These are phyloP conservation scores for Sicus ferrugineus DNA, from an alignment of 2,888 invertebrate species.

Conservation along the genomic window DNA sequence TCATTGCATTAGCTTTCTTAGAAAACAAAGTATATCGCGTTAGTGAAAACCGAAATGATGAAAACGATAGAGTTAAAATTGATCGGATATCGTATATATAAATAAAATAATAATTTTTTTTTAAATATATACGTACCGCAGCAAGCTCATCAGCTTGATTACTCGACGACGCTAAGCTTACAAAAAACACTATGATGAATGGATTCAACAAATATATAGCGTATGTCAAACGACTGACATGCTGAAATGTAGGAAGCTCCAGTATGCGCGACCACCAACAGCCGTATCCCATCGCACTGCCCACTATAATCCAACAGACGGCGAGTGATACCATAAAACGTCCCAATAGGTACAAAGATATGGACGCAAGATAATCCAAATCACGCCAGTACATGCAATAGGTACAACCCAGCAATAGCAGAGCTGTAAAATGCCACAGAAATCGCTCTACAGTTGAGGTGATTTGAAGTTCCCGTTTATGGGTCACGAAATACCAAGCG, in stretches of 20 bases:
- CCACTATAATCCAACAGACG: constrained; percentile 68
- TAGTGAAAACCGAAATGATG: constrained; percentile 20
- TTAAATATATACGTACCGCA: constrained; percentile 68
- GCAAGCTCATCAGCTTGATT: constrained; percentile 58
- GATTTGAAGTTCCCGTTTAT: constrained; percentile 42
- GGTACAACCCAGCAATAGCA: constrained; percentile 53
- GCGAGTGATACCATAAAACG: constrained; percentile 64
- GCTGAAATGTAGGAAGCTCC: constrained; percentile 57
- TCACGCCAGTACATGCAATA: constrained; percentile 58
- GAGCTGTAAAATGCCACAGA: constrained; percentile 53
- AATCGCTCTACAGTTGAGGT: constrained; percentile 48
- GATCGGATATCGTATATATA: too few relatives aligned
- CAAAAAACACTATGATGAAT: constrained; percentile 65
- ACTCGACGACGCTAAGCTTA: constrained; percentile 55
- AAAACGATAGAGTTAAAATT: background rate
- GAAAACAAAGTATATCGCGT: too few relatives aligned
- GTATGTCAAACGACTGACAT: constrained; percentile 67
- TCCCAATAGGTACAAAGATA: constrained; percentile 67
- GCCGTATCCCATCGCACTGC: constrained; percentile 66
- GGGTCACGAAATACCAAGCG: constrained; percentile 61
- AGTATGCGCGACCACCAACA: constrained; percentile 59
- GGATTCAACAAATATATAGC: constrained; percentile 70
- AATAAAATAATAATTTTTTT: too few relatives aligned
- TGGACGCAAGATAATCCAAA: constrained; percentile 65
- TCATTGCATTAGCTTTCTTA: background rate